Base-by-base conservation (phyloP, 1,140 invertebrate species). In the Drosophila kurseongensis region DNA sequence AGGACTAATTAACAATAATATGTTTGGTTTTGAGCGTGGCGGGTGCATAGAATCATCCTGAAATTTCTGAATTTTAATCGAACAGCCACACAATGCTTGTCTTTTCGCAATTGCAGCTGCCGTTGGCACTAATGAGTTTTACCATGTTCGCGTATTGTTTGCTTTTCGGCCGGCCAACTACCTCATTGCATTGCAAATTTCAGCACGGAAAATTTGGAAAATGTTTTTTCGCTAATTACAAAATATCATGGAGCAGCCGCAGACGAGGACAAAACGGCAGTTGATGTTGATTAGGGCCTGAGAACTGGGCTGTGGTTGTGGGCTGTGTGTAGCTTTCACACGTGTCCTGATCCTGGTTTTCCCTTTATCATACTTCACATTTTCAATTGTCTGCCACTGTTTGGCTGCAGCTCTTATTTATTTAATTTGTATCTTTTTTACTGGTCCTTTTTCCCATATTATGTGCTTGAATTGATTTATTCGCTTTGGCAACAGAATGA, bases 101-200 rank as follows among this genome's bases (percentile, higher is more conserved):
- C 67, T 57, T 69, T 47, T 40, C 14, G 41, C 29, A 50, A 51
- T 47, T 60, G 58, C 55, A 52, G 60, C 51, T 72, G 73, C 63
- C 76, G 63, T 51, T 82, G 82, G 78, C 78, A 75, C 82, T 86
- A 86, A 86, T 86, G 82, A 86, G 83, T 86, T 86, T 88, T 68
- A 86, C 82, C 82, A 86, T 82, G 81, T 86, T 72, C 61, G 50
- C 69, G 74, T 65, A 60, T 78, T 71, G 81, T 86, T 86, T 75
- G 82, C 78, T 48, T 50, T 69, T 47, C 40, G 51, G 50, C 38
- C 23, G 18, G 10, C 29, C 57, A 44, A 8, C 16, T 9, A 13
- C 62, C 36, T 23, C 65, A 69, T 41, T 71, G 65, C 50, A 68
- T 55, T 60, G 65, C 62, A 58, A 77, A 76, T 76, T 77, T 68